Conservation (phyloP, 2,113 vertebrate genomes). For the Carassius carassius region DNA sequence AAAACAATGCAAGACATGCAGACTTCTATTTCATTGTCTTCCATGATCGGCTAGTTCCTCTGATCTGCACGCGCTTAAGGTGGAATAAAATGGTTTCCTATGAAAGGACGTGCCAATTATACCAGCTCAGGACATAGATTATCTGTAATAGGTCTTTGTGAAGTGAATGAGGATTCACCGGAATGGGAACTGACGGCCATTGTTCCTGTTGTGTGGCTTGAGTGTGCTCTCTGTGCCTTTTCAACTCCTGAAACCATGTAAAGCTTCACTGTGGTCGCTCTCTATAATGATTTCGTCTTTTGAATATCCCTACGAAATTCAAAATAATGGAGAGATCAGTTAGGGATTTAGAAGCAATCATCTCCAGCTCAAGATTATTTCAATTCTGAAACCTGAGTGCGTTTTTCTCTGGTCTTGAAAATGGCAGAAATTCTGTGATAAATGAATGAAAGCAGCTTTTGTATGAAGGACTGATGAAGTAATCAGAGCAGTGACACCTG, state of each 20-base stretch:
- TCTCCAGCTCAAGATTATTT: slow-evolving; percentile 57
- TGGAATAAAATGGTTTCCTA: neutral
- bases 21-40: neutral
- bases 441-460: slow-evolving; percentile 27
- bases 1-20: neutral
- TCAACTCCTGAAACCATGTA: slow-evolving; percentile 25
- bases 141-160: slow-evolving; percentile 9
- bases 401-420: slow-evolving; percentile 8
- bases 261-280: slow-evolving; percentile 20
- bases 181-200: slow-evolving; percentile 10
- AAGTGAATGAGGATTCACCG: neutral
- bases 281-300: slow-evolving; percentile 49
- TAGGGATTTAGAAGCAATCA: slow-evolving; percentile 62
- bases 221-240: neutral
- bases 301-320: slow-evolving; percentile 56
- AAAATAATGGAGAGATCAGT: slow-evolving; percentile 60
- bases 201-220: slow-evolving; percentile 3
- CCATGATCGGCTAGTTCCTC: neutral
- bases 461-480: slow-evolving; percentile 10
- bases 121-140: slow-evolving; percentile 24
- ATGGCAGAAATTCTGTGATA: slow-evolving; percentile 7
- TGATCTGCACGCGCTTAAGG: slow-evolving; percentile 7
- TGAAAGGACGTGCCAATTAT: slow-evolving; percentile 21
- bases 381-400: slow-evolving; percentile 45
- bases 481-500: slow-evolving; percentile 23